Evolutionary conservation across 2,113 vertebrate species (phyloP).

Genomic region (Perognathus longimembris): DNA sequence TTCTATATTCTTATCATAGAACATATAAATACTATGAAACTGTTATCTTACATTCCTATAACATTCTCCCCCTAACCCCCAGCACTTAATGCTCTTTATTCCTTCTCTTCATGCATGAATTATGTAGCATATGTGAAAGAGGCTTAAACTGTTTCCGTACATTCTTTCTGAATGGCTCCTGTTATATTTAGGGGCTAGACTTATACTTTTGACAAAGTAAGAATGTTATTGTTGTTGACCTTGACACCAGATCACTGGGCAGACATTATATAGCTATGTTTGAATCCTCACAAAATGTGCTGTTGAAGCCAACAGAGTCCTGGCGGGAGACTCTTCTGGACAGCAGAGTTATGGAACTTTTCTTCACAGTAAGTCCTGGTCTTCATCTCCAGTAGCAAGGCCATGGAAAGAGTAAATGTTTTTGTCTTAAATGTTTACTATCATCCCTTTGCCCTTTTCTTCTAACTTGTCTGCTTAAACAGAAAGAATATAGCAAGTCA

Average conservation of each 20-base stretch:
- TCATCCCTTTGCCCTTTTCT: not conserved
- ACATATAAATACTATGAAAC: slow-evolving; percentile 91
- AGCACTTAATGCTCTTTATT: slow-evolving; percentile 90
- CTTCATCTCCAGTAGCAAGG: slow-evolving; percentile 70
- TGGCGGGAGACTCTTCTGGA: slow-evolving; percentile 99
- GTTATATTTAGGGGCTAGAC: slow-evolving; percentile 87
- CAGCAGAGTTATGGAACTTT: slow-evolving; percentile 99
- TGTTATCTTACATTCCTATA: slow-evolving; percentile 93
- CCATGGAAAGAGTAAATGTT: slow-evolving; percentile 40
- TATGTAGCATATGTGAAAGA: slow-evolving; percentile 88
- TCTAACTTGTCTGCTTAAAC: not conserved
- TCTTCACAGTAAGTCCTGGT: slow-evolving; percentile 96
- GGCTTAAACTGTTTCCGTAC: slow-evolving; percentile 90
- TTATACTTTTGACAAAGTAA: slow-evolving; percentile 86
- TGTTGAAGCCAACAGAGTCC: slow-evolving; percentile 97
- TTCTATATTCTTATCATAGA: slow-evolving; percentile 89
- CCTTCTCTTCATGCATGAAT: slow-evolving; percentile 90
- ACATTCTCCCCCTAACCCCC: slow-evolving; percentile 88
- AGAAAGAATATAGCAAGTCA: not conserved
- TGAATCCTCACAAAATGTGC: slow-evolving; percentile 99
- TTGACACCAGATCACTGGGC: slow-evolving; percentile 98
- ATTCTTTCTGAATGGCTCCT: slow-evolving; percentile 89
- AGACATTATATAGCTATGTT: slow-evolving; percentile 99
- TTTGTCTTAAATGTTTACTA: slow-evolving; percentile 18
- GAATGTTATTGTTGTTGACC: slow-evolving; percentile 96